Conservation (phyloP, 2,888 invertebrate species). For the Liodrosophila aerea region DNA sequence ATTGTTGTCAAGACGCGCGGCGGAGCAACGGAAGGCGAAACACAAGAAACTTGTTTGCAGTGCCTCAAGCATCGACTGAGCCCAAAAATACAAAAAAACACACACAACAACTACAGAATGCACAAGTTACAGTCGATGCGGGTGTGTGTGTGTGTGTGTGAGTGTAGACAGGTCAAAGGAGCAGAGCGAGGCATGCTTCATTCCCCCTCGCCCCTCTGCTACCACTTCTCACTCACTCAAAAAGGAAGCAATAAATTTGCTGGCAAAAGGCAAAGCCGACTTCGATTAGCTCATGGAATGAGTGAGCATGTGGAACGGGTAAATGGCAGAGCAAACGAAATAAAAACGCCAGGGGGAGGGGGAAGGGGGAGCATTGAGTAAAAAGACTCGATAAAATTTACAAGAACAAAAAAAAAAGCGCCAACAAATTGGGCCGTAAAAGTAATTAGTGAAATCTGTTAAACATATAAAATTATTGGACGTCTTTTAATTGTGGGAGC, state of each 20-base stretch:
- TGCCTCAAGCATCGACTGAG: slow-evolving; percentile 55
- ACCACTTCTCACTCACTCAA: background rate
- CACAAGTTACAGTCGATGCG: slow-evolving; percentile 27
- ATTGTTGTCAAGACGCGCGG: slow-evolving; percentile 19
- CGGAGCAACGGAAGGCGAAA: slow-evolving; percentile 51
- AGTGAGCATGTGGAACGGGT: slow-evolving; percentile 28
- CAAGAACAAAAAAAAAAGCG: slow-evolving; percentile 46
- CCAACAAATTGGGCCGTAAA: slow-evolving; percentile 77
- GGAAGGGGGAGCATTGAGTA: background rate
- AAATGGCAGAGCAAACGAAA: slow-evolving; percentile 20
- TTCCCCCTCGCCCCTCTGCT: background rate
- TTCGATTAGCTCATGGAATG: slow-evolving; percentile 49
- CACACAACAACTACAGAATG: slow-evolving; percentile 37
- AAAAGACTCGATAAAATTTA: slow-evolving; percentile 41
- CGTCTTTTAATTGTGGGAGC: slow-evolving; percentile 57
- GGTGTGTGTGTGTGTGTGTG: background rate
- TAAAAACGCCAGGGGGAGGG: slow-evolving; percentile 20
- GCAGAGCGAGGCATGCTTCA: slow-evolving; percentile 39
- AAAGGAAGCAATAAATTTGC: slow-evolving; percentile 66
- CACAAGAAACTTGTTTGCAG: slow-evolving; percentile 72
- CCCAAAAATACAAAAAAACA: slow-evolving; percentile 35
- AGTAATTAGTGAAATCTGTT: slow-evolving; percentile 71
- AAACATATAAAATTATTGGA: slow-evolving; percentile 32
- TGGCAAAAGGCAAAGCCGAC: slow-evolving; percentile 27
- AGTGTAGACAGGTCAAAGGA: slow-evolving; percentile 72